A percentile compares a stretch with the other conserved stretches of the same genome.
Conservation (phyloP, 2,113 vertebrate genomes). For the Brachypodius melanocephalos region DNA sequence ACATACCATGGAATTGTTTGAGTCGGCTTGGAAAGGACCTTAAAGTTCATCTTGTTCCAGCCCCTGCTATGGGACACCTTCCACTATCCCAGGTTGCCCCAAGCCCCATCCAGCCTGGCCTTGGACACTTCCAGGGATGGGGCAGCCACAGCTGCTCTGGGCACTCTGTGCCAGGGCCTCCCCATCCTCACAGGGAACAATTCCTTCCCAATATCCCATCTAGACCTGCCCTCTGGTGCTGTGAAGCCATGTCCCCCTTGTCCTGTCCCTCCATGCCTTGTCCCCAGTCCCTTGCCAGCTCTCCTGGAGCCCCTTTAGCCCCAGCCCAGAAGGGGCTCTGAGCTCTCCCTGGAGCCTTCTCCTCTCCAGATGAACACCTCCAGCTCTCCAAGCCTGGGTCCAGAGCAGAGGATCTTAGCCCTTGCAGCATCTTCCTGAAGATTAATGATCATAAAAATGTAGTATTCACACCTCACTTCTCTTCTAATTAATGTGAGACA, state of each 20-base stretch:
- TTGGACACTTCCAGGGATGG: neutral
- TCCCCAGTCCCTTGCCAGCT: neutral
- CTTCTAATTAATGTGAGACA: neutral
- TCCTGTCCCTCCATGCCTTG: neutral
- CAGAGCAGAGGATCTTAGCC: neutral
- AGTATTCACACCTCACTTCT: neutral
- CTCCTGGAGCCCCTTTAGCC: neutral
- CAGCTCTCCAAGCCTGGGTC: neutral
- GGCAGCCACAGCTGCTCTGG: neutral
- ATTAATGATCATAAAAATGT: neutral
- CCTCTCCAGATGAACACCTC: neutral
- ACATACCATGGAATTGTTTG: neutral
- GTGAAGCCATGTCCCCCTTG: neutral
- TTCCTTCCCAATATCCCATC: neutral
- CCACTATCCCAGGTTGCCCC: fast-evolving
- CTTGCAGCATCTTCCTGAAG: neutral
- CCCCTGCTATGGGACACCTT: neutral
- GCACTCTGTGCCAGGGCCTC: neutral
- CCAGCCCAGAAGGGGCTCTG: neutral
- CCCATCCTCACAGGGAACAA: neutral
- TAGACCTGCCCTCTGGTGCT: neutral
- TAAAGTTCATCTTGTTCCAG: neutral
- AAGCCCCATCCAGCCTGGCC: neutral
- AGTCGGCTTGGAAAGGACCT: neutral
- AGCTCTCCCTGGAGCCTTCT: neutral